Evolutionary conservation across 2,113 vertebrate species (phyloP).

Genomic region (Ptilonorhynchus violaceus): DNA sequence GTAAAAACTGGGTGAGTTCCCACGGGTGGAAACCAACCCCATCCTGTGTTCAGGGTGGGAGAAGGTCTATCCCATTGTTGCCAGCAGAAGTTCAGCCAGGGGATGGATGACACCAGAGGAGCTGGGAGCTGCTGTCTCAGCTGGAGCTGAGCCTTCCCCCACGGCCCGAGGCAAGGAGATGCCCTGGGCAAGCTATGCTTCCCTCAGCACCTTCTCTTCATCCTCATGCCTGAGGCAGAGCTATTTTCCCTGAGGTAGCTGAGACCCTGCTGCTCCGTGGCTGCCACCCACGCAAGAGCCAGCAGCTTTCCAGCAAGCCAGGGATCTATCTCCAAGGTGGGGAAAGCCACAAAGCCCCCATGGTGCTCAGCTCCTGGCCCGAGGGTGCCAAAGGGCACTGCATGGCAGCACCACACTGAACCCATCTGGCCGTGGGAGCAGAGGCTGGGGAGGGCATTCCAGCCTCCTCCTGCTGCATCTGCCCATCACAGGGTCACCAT

Average conservation of each 20-base stretch:
- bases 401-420: neutral
- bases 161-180: neutral
- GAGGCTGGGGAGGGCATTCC: neutral
- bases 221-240: neutral
- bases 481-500: neutral
- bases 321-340: neutral
- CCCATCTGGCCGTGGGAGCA: fast-evolving
- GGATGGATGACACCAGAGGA: neutral
- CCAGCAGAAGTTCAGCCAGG: neutral
- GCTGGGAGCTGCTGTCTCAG: neutral
- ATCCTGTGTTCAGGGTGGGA: neutral
- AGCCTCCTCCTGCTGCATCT: neutral
- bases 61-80: neutral
- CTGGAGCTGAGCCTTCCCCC: neutral
- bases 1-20: neutral
- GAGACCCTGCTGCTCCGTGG: neutral
- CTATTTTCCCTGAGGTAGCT: neutral
- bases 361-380: neutral
- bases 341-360: fast-evolving
- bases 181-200: neutral
- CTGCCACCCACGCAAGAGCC: neutral
- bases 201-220: fast-evolving
- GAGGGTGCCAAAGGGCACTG: neutral
- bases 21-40: fast-evolving
- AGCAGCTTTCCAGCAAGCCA: neutral